Evolutionary conservation across 2,113 vertebrate species (phyloP).

Genomic region (Mormyrus lacerda): DNA sequence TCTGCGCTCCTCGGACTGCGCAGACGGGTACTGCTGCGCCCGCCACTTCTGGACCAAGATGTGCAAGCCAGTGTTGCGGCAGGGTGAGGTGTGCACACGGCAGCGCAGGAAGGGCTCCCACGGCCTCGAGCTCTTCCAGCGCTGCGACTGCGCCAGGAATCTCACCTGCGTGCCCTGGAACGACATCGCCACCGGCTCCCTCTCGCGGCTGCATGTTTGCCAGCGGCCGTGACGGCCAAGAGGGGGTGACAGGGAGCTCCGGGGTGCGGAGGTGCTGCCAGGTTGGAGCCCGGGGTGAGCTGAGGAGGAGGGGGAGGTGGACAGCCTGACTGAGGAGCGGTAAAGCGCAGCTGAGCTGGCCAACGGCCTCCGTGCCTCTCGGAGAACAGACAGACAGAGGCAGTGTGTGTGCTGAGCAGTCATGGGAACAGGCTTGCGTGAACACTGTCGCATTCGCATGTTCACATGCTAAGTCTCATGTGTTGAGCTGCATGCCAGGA

Average conservation of each 20-base stretch:
- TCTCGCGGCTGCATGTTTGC: constrained; percentile 80
- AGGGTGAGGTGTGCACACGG: constrained; percentile 83
- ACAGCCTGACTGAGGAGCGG: neutral
- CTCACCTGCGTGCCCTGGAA: constrained; percentile 74
- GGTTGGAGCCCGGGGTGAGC: neutral
- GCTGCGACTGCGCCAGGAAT: constrained; percentile 78
- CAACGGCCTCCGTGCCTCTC: neutral
- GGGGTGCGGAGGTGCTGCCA: neutral
- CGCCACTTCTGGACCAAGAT: constrained; percentile 93
- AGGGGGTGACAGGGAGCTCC: neutral
- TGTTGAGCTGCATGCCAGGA: neutral
- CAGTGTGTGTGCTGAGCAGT: neutral
- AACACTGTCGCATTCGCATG: neutral
- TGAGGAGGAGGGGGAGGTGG: neutral
- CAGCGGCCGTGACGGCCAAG: constrained; percentile 62
- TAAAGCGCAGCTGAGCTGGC: neutral
- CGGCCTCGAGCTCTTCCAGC: constrained; percentile 83
- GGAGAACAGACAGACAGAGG: neutral
- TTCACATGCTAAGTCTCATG: neutral
- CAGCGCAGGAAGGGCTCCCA: constrained; percentile 73
- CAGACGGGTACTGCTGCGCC: constrained; percentile 74
- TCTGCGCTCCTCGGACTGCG: constrained; percentile 75
- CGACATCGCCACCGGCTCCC: constrained; percentile 67
- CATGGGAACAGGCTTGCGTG: neutral
- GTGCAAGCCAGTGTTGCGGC: constrained; percentile 80